These are phyloP conservation scores for Pachliopta kotzebuea DNA, from an alignment of 2,888 invertebrate species.

Conservation along the genomic window DNA sequence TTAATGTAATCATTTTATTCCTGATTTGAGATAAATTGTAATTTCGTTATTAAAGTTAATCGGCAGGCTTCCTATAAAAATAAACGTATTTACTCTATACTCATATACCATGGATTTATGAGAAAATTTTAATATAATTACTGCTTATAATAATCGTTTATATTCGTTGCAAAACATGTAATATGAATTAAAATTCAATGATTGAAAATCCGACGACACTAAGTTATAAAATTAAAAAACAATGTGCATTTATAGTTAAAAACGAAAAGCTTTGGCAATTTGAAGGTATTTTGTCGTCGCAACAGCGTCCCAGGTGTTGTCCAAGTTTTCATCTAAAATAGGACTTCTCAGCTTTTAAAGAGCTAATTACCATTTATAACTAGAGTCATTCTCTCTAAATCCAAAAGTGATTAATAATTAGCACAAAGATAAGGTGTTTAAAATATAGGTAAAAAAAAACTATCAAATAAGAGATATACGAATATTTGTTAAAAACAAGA, in stretches of 20 bases:
- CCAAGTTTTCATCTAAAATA: slow-evolving; percentile 23
- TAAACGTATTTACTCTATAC: neutral
- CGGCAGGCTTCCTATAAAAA: slow-evolving; percentile 1
- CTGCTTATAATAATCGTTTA: neutral
- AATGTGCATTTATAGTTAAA: neutral
- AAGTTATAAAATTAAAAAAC: neutral
- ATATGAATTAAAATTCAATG: no score
- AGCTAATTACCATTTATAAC: slow-evolving; percentile 1
- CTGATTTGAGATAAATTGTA: neutral
- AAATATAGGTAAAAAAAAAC: neutral
- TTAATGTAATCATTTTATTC: no score
- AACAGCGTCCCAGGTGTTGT: slow-evolving; percentile 11
- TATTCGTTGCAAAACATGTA: neutral
- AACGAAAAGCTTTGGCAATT: slow-evolving; percentile 10
- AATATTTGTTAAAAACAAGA: neutral
- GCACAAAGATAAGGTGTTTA: neutral
- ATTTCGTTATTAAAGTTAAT: neutral
- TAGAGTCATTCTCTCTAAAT: slow-evolving; percentile 21
- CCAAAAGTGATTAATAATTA: slow-evolving; percentile 13
- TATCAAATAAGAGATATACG: neutral
- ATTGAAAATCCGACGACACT: neutral
- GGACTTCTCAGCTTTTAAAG: slow-evolving; percentile 18
- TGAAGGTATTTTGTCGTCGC: slow-evolving; percentile 28
- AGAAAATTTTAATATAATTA: neutral
- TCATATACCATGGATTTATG: neutral